Conservation (phyloP, 2,113 vertebrate species). For the Paratilapia polleni region DNA sequence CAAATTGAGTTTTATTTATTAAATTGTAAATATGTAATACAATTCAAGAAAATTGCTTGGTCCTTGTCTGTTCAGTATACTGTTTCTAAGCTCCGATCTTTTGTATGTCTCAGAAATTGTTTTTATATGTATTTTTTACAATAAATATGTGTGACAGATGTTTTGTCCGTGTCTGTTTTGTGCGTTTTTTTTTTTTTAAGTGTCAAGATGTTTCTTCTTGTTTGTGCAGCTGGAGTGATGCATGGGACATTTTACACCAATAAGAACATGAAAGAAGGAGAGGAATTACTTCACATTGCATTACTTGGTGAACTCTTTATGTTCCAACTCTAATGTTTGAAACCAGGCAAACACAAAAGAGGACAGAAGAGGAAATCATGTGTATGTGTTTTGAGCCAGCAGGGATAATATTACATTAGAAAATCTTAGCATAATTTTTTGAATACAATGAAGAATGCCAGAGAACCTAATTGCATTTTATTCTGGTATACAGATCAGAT, state of each 20-base stretch:
- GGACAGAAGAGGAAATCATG: too few relatives aligned
- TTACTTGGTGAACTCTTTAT: neutral
- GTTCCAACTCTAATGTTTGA: neutral
- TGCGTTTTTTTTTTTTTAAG: neutral
- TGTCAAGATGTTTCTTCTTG: neutral
- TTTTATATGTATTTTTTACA: slow-evolving; percentile 90
- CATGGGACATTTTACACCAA: neutral
- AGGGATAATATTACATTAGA: neutral
- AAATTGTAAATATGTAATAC: slow-evolving; percentile 85
- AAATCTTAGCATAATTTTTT: too few relatives aligned
- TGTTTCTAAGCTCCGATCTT: slow-evolving; percentile 83
- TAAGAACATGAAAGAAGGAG: neutral
- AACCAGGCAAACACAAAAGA: neutral
- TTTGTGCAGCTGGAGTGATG: accelerated
- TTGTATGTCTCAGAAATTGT: slow-evolving; percentile 84
- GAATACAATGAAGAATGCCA: too few relatives aligned
- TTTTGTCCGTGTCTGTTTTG: slow-evolving; percentile 33
- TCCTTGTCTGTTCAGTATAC: slow-evolving; percentile 81
- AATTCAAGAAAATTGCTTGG: slow-evolving; percentile 75
- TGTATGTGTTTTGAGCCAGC: neutral
- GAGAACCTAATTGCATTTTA: too few relatives aligned
- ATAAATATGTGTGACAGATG: slow-evolving; percentile 82
- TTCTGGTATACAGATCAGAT: too few relatives aligned
- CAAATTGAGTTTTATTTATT: slow-evolving; percentile 84
- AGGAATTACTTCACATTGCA: neutral